Percentiles rank a stretch among this genome's conserved stretches.
Evolutionary conservation across 2,113 vertebrate species (phyloP).

Genomic region (rat (Rattus norvegicus)): GRCr8 NC_086023.1:170732501-170733000

Average conservation of each 20-base stretch:
- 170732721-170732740: background rate
- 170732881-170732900: background rate
- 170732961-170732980: background rate
- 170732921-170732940: background rate
- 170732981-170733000: background rate
- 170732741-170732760: no score
- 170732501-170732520: accelerated
- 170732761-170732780: background rate
- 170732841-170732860: background rate
- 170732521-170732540: accelerated
- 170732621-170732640: background rate
- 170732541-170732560: accelerated
- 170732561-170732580: accelerated
- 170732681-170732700: accelerated
- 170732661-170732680: no score
- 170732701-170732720: background rate
- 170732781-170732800: background rate
- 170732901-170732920: background rate
- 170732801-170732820: background rate
- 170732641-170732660: background rate
- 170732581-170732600: background rate
- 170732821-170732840: background rate
- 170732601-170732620: background rate
- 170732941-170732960: accelerated
- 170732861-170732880: no score